Evolutionary conservation across 2,797 vertebrate species (phyloP).

Genomic region (Malurus leucopterus): DNA sequence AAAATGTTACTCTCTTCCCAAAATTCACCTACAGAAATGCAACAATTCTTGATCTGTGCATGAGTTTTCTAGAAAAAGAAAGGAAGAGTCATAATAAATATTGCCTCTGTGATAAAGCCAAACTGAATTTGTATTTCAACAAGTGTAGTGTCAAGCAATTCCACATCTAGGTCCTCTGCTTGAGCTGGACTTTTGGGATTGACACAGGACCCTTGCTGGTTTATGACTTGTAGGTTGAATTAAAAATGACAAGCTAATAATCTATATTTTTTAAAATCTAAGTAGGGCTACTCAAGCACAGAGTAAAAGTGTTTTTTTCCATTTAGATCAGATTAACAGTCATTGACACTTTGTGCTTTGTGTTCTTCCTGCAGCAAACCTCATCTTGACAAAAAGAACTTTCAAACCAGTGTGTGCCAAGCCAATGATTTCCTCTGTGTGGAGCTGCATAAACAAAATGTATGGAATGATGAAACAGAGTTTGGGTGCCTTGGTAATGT

Average conservation of each 20-base stretch:
- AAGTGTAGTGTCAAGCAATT: neutral
- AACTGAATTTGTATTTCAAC: neutral
- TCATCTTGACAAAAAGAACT: neutral
- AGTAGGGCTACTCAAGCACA: neutral
- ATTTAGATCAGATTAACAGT: neutral
- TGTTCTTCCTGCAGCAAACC: neutral
- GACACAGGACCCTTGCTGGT: neutral
- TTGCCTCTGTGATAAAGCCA: neutral
- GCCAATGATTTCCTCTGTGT: neutral
- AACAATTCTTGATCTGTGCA: rapidly evolving
- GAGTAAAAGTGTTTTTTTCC: neutral
- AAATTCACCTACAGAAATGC: neutral
- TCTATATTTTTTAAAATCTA: neutral
- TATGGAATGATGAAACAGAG: neutral
- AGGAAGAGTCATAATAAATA: neutral
- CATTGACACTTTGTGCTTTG: neutral
- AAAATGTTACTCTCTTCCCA: neutral
- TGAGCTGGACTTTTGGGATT: neutral
- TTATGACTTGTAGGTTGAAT: neutral
- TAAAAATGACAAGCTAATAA: neutral
- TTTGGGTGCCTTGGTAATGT: neutral
- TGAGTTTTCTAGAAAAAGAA: neutral
- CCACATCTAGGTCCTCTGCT: neutral
- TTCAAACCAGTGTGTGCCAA: neutral
- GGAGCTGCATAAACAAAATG: neutral